Evolutionary conservation across 1,140 invertebrate species (phyloP).

Genomic region (Sesamia nonagrioides): DNA sequence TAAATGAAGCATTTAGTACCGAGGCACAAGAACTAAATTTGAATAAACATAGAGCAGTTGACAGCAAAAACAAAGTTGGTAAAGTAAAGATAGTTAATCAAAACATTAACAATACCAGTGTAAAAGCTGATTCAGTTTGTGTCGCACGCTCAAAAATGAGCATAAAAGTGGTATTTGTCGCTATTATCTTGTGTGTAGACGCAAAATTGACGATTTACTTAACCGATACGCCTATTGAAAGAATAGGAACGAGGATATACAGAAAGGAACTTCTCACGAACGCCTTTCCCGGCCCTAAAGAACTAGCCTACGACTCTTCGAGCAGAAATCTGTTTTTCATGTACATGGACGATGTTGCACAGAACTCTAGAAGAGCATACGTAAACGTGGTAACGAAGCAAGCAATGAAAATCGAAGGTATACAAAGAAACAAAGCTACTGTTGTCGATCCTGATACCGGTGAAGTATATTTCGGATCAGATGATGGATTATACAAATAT

Average conservation of each 20-base stretch:
- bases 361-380: conserved; percentile 78
- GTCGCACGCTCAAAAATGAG: conserved; percentile 36
- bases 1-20: background rate
- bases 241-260: conserved; percentile 73
- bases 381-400: conserved; percentile 77
- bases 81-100: conserved; percentile 56
- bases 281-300: conserved; percentile 69
- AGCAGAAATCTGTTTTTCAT: conserved; percentile 80
- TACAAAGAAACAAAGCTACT: conserved; percentile 77
- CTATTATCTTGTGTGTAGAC: conserved; percentile 45
- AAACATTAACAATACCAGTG: conserved; percentile 53
- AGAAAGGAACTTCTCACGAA: conserved; percentile 75
- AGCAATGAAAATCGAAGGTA: conserved; percentile 72
- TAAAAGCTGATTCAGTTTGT: conserved; percentile 26
- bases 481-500: conserved; percentile 80
- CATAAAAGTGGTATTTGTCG: conserved; percentile 23
- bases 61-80: conserved; percentile 31
- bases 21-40: conserved; percentile 50
- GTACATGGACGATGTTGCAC: conserved; percentile 79
- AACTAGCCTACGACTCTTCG: conserved; percentile 77
- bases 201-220: conserved; percentile 69
- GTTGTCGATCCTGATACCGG: conserved; percentile 75
- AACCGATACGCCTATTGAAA: conserved; percentile 71
- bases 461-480: conserved; percentile 80
- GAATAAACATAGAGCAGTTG: conserved; percentile 1